These are phyloP conservation scores for Mythimna ferrago DNA, from an alignment of 2,888 invertebrate genomes.

Conservation along the genomic window DNA sequence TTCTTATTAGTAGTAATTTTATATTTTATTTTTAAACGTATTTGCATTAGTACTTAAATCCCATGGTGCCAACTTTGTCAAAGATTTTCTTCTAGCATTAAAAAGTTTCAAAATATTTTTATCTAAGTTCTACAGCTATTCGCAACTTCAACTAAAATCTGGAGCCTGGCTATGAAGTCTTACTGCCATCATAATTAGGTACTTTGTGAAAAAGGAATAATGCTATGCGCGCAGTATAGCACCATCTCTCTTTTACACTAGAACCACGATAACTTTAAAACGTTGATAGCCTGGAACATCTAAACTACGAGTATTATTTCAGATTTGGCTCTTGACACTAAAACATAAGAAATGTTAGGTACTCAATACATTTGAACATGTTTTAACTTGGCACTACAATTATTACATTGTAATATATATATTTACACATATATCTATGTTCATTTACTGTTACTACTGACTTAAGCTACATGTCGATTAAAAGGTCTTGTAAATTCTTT, in stretches of 20 bases:
- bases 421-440: slow-evolving; percentile 16
- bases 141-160: slow-evolving; percentile 4
- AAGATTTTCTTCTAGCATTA: not conserved
- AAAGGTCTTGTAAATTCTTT: slow-evolving; percentile 17
- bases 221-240: not conserved
- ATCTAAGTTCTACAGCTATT: slow-evolving; percentile 4
- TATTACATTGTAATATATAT: slow-evolving; percentile 39
- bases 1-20: not conserved
- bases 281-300: slow-evolving; percentile 10
- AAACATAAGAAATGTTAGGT: slow-evolving; percentile 34
- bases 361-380: slow-evolving; percentile 59
- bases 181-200: not conserved
- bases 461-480: slow-evolving; percentile 7
- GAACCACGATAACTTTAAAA: not conserved
- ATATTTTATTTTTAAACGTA: not conserved
- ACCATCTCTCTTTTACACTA: not conserved
- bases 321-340: slow-evolving; percentile 55
- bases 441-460: slow-evolving; percentile 1
- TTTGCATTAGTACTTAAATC: not conserved
- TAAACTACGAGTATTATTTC: slow-evolving; percentile 65
- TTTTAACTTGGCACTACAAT: slow-evolving; percentile 60
- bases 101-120: slow-evolving; percentile 6
- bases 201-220: not conserved
- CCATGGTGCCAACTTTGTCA: not conserved
- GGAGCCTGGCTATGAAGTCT: not conserved